Base-by-base conservation (phyloP, 1,140 invertebrate species). In the Rhizoglyphus robini region DNA sequence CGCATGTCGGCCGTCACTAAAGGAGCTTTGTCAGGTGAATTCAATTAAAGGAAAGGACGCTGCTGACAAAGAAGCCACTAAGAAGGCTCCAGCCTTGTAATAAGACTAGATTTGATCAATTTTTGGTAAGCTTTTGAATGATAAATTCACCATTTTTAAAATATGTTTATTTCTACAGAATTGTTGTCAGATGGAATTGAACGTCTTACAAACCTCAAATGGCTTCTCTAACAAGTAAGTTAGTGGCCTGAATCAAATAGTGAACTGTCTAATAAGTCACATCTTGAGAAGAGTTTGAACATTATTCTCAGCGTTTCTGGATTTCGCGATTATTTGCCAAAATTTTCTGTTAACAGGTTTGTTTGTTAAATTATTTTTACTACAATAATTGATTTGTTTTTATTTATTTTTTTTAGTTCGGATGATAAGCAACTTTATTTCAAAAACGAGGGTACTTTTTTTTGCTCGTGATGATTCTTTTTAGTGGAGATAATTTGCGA, bases 171-270 rank as follows among this genome's bases (percentile, higher is more conserved):
- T 11, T 32, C 23, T 23, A 54, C 51, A 25, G 51, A 32, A 41
- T 32, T 96, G 91, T 91, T 79, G 82, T 65, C 76, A 83, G 0
- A 80, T 82, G 13, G 76, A 87, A 69, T 71, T 86, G 3, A 75
- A 85, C 29, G 78, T 83, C 3, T 74, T 88, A 13, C 78, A 83
- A 77, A 1, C 73, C 76, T 0, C 79, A 83, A 72, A 68, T 86
- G 47, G 68, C 76, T 1, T 75, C 73, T 41, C 73, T 87, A 31
- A n/a, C n/a, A n/a, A n/a, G n/a, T n/a, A n/a, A 72, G 80, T 30
- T 72, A 76, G 30, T 81, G 80, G 70, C 58, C 47, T 8, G 23
- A 58, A 31, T 25, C 31, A 31, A 32, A 66, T 48, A 54, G 63
- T 18, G 18, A 18, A n/a, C 23, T 69, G 30, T 38, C 64, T 27